Percentiles rank a stretch among this genome's conserved stretches.
Conservation (phyloP, 2,113 vertebrate species). For the Eidolon helvum region DNA sequence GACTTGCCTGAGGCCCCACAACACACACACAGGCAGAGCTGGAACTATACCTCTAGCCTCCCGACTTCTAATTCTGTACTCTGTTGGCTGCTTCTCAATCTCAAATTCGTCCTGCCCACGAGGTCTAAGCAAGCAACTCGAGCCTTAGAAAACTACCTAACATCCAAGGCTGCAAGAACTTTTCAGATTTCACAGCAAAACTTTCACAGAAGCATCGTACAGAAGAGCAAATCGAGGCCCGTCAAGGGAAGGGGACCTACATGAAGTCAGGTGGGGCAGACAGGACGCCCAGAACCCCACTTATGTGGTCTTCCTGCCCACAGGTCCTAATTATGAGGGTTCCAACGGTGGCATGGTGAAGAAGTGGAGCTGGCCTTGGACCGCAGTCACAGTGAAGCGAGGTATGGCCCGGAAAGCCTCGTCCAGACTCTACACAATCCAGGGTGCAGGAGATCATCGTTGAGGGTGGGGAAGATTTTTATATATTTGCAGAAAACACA, state of each 20-base stretch:
- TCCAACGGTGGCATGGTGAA: accelerated
- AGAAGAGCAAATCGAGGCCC: neutral
- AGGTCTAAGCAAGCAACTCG: neutral
- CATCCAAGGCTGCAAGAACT: neutral
- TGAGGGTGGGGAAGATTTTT: neutral
- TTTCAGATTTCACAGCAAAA: neutral
- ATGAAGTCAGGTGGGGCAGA: neutral
- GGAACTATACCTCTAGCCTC: neutral
- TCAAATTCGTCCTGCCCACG: neutral
- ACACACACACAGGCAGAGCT: neutral
- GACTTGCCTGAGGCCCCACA: neutral
- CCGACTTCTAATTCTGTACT: neutral
- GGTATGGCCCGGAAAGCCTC: neutral
- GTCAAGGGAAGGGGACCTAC: neutral
- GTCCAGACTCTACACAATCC: neutral
- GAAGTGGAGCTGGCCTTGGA: neutral
- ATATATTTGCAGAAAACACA: neutral
- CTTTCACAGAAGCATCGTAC: accelerated
- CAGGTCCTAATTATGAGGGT: neutral
- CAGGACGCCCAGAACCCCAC: neutral
- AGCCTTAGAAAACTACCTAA: neutral
- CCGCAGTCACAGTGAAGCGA: neutral
- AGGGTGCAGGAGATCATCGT: neutral
- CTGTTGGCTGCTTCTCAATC: neutral
- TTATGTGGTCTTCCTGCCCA: neutral